Evolutionary conservation across 2,113 vertebrate genomes (phyloP).

Genomic region (Terrapene triunguis): DNA sequence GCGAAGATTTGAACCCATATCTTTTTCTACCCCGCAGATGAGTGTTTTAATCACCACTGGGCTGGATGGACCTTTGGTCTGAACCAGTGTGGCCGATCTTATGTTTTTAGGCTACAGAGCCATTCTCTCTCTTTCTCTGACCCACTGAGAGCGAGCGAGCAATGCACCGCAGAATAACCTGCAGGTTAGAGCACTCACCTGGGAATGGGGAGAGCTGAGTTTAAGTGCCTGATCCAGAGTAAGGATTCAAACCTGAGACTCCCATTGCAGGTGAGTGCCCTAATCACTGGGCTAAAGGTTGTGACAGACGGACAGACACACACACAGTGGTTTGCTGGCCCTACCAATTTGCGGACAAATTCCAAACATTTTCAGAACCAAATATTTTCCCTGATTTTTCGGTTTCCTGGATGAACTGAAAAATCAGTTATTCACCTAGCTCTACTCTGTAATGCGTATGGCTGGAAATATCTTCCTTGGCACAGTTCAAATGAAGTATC

Average conservation of each 20-base stretch:
- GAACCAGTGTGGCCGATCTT: too few species aligned
- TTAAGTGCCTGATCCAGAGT: not conserved
- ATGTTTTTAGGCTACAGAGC: not conserved
- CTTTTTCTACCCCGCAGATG: not conserved
- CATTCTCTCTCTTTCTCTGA: not conserved
- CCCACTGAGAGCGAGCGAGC: not conserved
- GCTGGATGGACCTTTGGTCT: too few species aligned
- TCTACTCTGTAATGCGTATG: not conserved
- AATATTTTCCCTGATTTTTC: not conserved
- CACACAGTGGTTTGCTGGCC: not conserved
- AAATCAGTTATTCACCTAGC: not conserved
- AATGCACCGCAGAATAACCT: not conserved
- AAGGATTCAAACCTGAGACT: not conserved
- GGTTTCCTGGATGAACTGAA: not conserved
- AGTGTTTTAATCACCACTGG: not conserved
- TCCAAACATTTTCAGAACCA: not conserved
- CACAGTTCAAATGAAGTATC: fast-evolving
- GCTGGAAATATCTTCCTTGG: not conserved
- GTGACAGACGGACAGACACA: not conserved
- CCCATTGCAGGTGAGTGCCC: not conserved
- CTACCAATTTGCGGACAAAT: not conserved
- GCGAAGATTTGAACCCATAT: not conserved
- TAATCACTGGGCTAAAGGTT: not conserved
- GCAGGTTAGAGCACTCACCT: not conserved
- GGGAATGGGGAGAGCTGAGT: not conserved